Conservation (phyloP, 2,113 vertebrate genomes). For the Rattus norvegicus region GRCr8 NC_086035.1:265001-265500, state of each 20-base stretch:
- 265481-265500: neutral
- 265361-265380: neutral
- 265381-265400: neutral
- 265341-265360: neutral
- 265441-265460: neutral
- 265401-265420: neutral
- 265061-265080: neutral
- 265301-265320: neutral
- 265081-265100: neutral
- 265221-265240: neutral
- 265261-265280: neutral
- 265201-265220: neutral
- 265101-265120: neutral
- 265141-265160: neutral
- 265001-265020: too few relatives aligned
- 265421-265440: neutral
- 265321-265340: neutral
- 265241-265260: neutral
- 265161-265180: neutral
- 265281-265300: neutral
- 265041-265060: neutral
- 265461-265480: neutral
- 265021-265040: neutral
- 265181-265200: neutral
- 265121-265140: neutral